Conservation (phyloP, 2,888 invertebrate species). For the Apamea epomidion region DNA sequence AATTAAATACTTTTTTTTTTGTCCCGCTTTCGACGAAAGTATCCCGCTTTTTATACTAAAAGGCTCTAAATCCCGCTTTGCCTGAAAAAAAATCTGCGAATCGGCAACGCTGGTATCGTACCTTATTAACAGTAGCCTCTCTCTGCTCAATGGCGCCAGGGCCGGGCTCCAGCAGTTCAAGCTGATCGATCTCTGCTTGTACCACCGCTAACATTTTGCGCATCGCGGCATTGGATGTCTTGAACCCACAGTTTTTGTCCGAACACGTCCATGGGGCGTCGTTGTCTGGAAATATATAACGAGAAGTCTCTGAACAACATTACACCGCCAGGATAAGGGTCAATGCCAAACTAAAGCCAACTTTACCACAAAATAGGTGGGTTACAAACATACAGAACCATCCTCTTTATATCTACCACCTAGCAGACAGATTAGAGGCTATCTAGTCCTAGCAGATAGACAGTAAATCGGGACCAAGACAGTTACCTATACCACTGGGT, state of each 20-base stretch:
- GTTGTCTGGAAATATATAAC: slow-evolving; percentile 82
- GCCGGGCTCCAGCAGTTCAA: slow-evolving; percentile 91
- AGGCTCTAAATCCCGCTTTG: too few relatives aligned
- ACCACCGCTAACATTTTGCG: slow-evolving; percentile 91
- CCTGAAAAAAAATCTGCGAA: too few relatives aligned
- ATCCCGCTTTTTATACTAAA: too few relatives aligned
- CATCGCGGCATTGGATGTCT: slow-evolving; percentile 91
- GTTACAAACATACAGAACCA: not conserved
- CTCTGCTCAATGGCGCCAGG: slow-evolving; percentile 91
- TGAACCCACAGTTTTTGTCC: slow-evolving; percentile 91
- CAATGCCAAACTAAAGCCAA: not conserved
- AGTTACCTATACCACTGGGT: not conserved
- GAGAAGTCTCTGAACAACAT: not conserved
- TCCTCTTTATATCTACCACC: not conserved
- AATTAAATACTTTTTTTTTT: too few relatives aligned
- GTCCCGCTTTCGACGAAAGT: too few relatives aligned
- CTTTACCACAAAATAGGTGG: not conserved
- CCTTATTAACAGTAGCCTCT: slow-evolving; percentile 91
- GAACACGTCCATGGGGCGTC: slow-evolving; percentile 92
- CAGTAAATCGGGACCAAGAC: not conserved
- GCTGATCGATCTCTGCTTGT: slow-evolving; percentile 92
- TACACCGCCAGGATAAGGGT: not conserved
- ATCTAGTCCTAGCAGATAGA: too few relatives aligned
- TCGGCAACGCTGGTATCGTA: too few relatives aligned
- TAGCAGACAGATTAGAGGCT: not conserved